phyloP scores from a whole-genome alignment of 2,113 vertebrate species.

The Planiliza haematocheilus region DNA sequence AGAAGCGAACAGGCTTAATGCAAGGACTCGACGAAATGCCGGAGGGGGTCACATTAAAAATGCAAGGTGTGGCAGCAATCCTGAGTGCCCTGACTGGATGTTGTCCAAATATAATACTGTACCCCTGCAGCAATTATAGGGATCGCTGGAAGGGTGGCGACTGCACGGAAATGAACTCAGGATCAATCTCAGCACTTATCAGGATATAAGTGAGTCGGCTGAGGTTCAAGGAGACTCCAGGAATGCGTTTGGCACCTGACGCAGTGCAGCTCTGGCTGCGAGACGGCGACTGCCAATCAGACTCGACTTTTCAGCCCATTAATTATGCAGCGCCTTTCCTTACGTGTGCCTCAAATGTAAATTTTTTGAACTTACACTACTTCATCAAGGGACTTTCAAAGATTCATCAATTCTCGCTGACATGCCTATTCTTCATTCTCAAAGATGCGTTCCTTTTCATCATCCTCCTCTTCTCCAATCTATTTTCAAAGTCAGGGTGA shows the following conservation, averaged over 20 bases:
- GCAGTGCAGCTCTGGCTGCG: constrained; percentile 35
- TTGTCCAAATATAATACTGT: constrained; percentile 76
- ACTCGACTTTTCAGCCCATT: neutral
- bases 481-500: constrained; percentile 56
- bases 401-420: constrained; percentile 5
- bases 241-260: constrained; percentile 54
- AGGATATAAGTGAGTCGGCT: constrained; percentile 62
- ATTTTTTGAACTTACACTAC: constrained; percentile 19
- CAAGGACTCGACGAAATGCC: constrained; percentile 42
- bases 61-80: constrained; percentile 54
- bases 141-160: constrained; percentile 56
- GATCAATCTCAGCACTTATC: constrained; percentile 73
- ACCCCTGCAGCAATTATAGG: constrained; percentile 70
- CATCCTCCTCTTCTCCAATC: constrained; percentile 29
- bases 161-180: constrained; percentile 65
- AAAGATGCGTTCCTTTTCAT: neutral
- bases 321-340: constrained; percentile 19
- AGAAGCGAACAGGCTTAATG: constrained; percentile 64
- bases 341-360: constrained; percentile 15
- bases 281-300: constrained; percentile 41
- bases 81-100: constrained; percentile 62
- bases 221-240: constrained; percentile 73
- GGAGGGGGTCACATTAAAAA: constrained; percentile 68
- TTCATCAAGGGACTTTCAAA: constrained; percentile 33
- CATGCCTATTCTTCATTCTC: constrained; percentile 10